Conservation (phyloP, 2,113 vertebrate species). For the Podiceps cristatus region DNA sequence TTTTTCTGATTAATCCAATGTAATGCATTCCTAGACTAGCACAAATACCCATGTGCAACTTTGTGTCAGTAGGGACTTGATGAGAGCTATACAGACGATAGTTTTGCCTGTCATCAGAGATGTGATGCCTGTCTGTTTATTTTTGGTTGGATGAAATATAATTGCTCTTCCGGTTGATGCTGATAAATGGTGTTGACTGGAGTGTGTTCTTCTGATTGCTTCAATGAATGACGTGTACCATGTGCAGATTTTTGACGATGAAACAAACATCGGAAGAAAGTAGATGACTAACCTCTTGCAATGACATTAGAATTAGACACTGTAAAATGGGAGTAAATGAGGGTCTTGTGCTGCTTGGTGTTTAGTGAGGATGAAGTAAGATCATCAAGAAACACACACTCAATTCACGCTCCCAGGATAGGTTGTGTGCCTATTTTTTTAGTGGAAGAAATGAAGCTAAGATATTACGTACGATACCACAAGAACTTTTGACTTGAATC, state of each 20-base stretch:
- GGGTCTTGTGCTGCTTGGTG: background rate
- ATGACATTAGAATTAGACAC: background rate
- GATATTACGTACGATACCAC: background rate
- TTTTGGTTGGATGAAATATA: constrained; percentile 67
- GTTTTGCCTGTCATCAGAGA: constrained; percentile 50
- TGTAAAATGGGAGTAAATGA: background rate
- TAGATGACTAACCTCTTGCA: constrained; percentile 5
- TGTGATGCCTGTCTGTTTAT: constrained; percentile 58
- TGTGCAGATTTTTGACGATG: constrained; percentile 34
- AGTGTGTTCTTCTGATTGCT: constrained; percentile 62
- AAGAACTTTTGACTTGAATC: background rate
- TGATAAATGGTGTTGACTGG: constrained; percentile 75
- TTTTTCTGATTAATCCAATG: background rate
- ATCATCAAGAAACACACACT: background rate
- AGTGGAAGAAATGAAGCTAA: background rate
- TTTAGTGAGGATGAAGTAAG: background rate
- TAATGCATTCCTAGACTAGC: background rate
- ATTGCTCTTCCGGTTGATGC: constrained; percentile 74
- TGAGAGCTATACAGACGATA: background rate
- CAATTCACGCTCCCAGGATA: background rate
- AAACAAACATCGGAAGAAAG: constrained; percentile 38
- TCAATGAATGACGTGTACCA: background rate
- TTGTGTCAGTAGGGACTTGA: background rate
- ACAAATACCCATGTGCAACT: background rate
- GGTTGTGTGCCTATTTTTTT: background rate